phyloP scores from a whole-genome alignment of 2,888 invertebrate species.

The Neocrepidodera transversa region DNA sequence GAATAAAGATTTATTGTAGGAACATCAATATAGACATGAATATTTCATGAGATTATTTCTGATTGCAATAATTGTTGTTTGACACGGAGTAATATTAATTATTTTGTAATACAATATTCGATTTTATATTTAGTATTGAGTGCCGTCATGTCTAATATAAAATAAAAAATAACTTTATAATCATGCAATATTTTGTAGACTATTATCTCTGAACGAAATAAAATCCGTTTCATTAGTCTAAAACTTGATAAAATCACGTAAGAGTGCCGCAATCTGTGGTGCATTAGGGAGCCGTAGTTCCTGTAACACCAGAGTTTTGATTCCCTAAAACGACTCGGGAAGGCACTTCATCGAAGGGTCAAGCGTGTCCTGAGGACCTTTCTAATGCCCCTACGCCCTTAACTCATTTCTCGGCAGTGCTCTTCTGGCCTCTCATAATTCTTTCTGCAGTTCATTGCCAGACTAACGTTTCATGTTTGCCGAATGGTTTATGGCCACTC shows the following conservation, averaged over 20 bases:
- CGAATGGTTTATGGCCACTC: conserved; percentile 34
- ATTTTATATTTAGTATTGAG: no score
- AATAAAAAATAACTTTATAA: no score
- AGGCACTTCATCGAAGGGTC: conserved; percentile 38
- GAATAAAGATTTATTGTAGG: conserved; percentile 31
- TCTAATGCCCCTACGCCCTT: conserved; percentile 37
- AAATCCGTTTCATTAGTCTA: conserved; percentile 8
- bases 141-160: no score
- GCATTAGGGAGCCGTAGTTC: conserved; percentile 9
- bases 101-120: no score
- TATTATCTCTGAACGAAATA: no score
- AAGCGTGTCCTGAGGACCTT: conserved; percentile 37
- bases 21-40: conserved; percentile 32
- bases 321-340: conserved; percentile 20
- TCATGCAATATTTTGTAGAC: no score
- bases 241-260: not conserved
- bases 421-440: conserved; percentile 40
- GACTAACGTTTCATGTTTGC: conserved; percentile 34
- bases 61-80: conserved; percentile 24
- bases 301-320: conserved; percentile 20
- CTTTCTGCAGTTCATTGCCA: conserved; percentile 36
- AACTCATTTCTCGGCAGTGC: conserved; percentile 45
- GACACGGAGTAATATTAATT: conserved; percentile 14
- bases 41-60: conserved; percentile 27
- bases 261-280: conserved; percentile 6